These are phyloP conservation scores for Podiceps cristatus DNA, from an alignment of 2,113 vertebrate genomes.

Conservation along the genomic window DNA sequence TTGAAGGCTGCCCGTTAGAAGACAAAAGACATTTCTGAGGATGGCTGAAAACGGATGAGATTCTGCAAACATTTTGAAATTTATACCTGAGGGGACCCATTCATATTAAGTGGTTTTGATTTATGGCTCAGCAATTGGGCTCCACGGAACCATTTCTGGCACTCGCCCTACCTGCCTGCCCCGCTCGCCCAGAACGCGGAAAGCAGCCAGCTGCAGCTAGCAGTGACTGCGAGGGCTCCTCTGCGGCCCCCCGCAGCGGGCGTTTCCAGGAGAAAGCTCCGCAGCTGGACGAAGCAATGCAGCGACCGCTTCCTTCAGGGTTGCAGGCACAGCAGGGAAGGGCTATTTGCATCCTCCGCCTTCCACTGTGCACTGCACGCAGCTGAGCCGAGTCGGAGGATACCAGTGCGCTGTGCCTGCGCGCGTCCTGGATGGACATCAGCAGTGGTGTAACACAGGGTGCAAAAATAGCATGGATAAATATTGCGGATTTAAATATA, in stretches of 20 bases:
- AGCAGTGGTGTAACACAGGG: neutral
- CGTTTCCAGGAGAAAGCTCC: neutral
- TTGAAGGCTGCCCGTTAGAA: neutral
- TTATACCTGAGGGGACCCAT: neutral
- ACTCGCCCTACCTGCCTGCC: neutral
- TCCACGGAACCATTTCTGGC: neutral
- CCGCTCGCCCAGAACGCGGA: accelerated
- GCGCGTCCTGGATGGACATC: neutral
- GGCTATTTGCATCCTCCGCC: neutral
- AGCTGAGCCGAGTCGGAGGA: neutral
- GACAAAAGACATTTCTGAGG: neutral
- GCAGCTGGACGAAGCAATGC: neutral
- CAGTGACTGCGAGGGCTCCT: accelerated
- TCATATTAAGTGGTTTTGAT: neutral
- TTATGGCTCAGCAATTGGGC: neutral
- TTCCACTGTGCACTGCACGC: neutral
- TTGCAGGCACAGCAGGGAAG: neutral
- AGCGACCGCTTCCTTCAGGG: neutral
- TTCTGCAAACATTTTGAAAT: neutral
- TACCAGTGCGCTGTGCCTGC: accelerated
- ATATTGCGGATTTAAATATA: neutral
- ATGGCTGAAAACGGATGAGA: accelerated
- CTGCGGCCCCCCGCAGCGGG: neutral
- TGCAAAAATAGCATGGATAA: accelerated
- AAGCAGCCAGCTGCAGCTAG: too few species aligned